Base-by-base conservation (phyloP, 2,888 invertebrate species). In the Pterostichus madidus region DNA sequence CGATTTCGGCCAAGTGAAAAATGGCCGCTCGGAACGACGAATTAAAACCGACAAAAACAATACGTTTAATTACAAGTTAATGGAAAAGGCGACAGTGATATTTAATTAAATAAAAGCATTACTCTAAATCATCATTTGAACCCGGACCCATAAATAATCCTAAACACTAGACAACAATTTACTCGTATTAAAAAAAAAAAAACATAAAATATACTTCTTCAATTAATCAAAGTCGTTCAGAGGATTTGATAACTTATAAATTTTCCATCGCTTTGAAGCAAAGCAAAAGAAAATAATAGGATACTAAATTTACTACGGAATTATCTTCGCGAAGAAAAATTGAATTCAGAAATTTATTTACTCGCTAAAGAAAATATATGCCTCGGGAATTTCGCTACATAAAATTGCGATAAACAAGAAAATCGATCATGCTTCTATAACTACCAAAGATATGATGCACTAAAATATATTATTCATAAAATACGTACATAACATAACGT, bases 51-150 rank as follows among this genome's bases (percentile, higher is more conserved):
- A 71, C 71, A 71, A 71, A 71, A 71, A 71, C 71, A 71, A 71
- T 71, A 71, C 13, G 46, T 71, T 71, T 71, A 71, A 71, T 71
- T 71, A 71, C 71, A 44, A 71, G 39, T 46, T 71, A 71, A 71
- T 71, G 71, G 71, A 71, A 71, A 71, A 17, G 32, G 64, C 32
- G 64, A 64, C 64, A 32, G 32, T 13, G 13, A 2, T 35, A 11
- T 35, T 64, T 32, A 31, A 32, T 64, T 32, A 64, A 64, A 32
- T 31, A 35, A 35, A 32, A 64, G 64, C 13, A 64, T 31, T 31
- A 35, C 11, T 64, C 64, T 64, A 35, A 64, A 64, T 64, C 64
- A 64, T 64, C 35, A 24, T 56, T 17, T 56, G 56, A 56, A 56
- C 15, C 2, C 7, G 35, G 6, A 4, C 11, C n/a, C n/a, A 13